Conservation (phyloP, 2,113 vertebrate genomes). For the Recurvirostra avosetta region DNA sequence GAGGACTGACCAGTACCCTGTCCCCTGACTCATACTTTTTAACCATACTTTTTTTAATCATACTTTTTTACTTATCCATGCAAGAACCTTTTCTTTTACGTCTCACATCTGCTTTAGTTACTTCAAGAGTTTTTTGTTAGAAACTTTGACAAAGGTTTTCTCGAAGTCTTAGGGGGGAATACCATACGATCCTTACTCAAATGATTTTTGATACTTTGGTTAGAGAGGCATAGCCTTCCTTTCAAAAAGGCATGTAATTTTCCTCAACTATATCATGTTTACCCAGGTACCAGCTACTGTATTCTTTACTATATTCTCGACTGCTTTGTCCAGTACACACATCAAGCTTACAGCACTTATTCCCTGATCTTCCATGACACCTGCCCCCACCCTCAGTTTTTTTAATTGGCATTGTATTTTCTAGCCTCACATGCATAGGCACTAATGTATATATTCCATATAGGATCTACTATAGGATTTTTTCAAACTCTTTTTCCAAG, state of each 20-base stretch:
- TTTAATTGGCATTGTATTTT: neutral
- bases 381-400: rapidly evolving
- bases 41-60: neutral
- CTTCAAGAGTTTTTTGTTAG: neutral
- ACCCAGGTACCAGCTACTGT: neutral
- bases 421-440: neutral
- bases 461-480: neutral
- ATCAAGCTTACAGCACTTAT: neutral
- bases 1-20: neutral
- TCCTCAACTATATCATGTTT: neutral
- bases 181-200: neutral
- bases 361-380: neutral
- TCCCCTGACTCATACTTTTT: neutral
- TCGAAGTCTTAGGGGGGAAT: neutral
- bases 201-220: neutral
- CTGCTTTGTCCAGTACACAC: neutral
- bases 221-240: neutral
- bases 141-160: neutral
- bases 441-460: neutral
- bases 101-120: neutral
- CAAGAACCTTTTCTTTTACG: neutral
- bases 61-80: neutral
- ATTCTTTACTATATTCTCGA: neutral
- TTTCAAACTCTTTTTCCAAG: neutral
- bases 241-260: neutral